Evolutionary conservation across 1,140 invertebrate species (phyloP), one percentile per base, ranked within the genome.

Genomic region (Helicoverpa armigera): DNA sequence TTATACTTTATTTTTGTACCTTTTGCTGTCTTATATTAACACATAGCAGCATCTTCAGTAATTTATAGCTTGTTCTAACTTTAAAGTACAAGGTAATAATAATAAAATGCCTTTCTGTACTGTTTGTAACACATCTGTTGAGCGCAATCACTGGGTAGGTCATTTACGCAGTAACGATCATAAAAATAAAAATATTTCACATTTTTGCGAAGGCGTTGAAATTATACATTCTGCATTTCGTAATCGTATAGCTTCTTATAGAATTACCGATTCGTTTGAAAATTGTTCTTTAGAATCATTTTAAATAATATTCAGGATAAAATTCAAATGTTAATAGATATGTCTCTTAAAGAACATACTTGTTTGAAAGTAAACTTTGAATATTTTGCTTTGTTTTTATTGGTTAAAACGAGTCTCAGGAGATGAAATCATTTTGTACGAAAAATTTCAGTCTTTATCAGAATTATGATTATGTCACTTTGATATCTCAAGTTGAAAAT

Each of bases 351-450:
- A 31, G 12, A 43, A 43, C 29, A 65, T 4, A 43, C 29, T 11
- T 35, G 9, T 43, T 2, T 65, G 2, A 65, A 65, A 65, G 61
- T 65, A 2, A 65, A 65, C 23, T 65, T 65, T n/a, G 61, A 65
- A 43, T n/a, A 14, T 43, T 65, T 65, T 65, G 29, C 31, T 43
- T 14, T 35, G 12, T 65, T 65, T 43, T 43, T 65, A 43, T 13
- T 65, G 31, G 7, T 48, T n/a, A 67, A 67, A 48, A 48, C 12
- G 43, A 48, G 48, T n/a, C 2, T n/a, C 63, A 48, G 7, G 14
- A 67, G 35, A 43, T 67, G 31, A 67, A 67, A 48, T 48, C 63
- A 48, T 48, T 67, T 48, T 1, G 4, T 31, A 67, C 63, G 16
- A 67, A 67, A 65, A 65, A 65, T 7, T 12, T 35, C 14, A 65